Conservation (phyloP, 2,113 vertebrate species). For the Campylomormyrus numenius region DNA sequence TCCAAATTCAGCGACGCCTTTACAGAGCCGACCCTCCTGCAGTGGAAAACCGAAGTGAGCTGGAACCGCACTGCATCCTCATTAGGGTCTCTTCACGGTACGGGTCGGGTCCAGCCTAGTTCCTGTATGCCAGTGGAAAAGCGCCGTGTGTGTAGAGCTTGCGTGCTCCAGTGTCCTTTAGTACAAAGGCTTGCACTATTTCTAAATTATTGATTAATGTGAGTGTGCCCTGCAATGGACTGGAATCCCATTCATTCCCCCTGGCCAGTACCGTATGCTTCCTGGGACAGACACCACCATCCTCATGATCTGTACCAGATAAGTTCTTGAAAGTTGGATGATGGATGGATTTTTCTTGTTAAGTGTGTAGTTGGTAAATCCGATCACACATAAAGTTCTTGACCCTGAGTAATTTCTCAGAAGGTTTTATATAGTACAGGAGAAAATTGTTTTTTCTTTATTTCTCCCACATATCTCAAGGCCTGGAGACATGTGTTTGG, state of each 20-base stretch:
- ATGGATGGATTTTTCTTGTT: not conserved
- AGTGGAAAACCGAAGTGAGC: not conserved
- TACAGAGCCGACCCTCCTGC: not conserved
- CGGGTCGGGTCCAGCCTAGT: not conserved
- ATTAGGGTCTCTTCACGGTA: not conserved
- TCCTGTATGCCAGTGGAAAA: not conserved
- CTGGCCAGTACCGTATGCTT: not conserved
- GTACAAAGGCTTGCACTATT: not conserved
- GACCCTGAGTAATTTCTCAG: not conserved
- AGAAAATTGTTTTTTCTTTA: not conserved
- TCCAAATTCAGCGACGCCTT: not conserved
- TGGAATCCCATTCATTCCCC: not conserved
- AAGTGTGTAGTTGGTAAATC: not conserved
- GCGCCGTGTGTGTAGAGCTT: not conserved
- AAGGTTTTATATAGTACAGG: not conserved
- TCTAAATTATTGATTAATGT: not conserved
- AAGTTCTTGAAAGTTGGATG: not conserved
- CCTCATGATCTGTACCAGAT: not conserved
- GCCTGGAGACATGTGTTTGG: not conserved
- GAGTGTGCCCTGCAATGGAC: not conserved
- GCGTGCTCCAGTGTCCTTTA: not conserved
- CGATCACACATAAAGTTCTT: not conserved
- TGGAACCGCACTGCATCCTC: not conserved
- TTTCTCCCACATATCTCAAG: not conserved
- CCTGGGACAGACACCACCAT: not conserved